phyloP scores from a whole-genome alignment of 2,888 invertebrate genomes.

The Tribolium freemani region DNA sequence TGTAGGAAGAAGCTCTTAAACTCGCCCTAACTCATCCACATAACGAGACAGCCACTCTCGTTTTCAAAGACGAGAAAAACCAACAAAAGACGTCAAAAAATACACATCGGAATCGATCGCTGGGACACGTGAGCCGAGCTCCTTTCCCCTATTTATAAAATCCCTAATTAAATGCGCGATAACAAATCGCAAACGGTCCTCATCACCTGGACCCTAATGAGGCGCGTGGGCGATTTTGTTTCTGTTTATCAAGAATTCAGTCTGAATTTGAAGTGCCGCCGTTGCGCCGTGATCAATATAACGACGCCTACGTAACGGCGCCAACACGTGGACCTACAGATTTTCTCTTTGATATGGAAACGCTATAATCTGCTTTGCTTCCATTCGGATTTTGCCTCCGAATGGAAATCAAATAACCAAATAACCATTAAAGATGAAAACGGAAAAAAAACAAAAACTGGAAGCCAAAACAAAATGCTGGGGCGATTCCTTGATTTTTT shows the following conservation, averaged over 20 bases:
- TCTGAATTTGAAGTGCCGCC: conserved; percentile 31
- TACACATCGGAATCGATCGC: neutral
- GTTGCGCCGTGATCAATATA: conserved; percentile 36
- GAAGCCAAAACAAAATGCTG: too few species aligned
- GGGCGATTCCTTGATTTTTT: too few species aligned
- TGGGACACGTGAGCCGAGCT: neutral
- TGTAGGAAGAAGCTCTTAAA: neutral
- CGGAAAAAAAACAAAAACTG: neutral
- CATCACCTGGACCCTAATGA: neutral
- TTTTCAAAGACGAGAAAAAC: neutral
- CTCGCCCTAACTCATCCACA: neutral
- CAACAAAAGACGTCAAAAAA: neutral
- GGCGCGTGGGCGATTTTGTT: neutral
- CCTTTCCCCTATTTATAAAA: neutral
- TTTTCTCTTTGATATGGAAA: conserved; percentile 15
- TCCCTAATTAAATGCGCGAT: neutral
- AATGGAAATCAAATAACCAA: conserved; percentile 1
- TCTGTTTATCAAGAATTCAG: neutral
- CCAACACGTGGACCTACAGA: conserved; percentile 32
- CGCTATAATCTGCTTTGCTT: conserved; percentile 2
- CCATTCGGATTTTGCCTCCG: neutral
- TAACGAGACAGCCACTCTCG: neutral
- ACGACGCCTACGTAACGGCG: conserved; percentile 42
- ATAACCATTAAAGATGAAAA: neutral
- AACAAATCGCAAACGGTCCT: neutral